These are phyloP conservation scores for Dusona sp. DNA, from an alignment of 2,888 invertebrate genomes.

Conservation along the genomic window DNA sequence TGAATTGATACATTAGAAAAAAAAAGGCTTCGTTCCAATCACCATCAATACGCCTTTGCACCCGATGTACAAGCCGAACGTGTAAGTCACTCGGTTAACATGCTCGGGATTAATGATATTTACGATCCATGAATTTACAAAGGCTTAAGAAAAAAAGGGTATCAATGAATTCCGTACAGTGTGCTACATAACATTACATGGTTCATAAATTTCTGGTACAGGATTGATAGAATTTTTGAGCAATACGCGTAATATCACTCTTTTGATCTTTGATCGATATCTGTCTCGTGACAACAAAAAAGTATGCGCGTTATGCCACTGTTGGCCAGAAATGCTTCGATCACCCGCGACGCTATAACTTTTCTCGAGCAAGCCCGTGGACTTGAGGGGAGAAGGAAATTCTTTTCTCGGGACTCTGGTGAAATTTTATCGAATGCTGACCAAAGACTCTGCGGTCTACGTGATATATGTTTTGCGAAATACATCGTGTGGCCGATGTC, in stretches of 20 bases:
- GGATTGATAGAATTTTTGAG: slow-evolving; percentile 54
- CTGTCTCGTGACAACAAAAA: slow-evolving; percentile 18
- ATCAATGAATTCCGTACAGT: slow-evolving; percentile 42
- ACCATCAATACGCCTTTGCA: slow-evolving; percentile 18
- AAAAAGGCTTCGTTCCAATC: slow-evolving; percentile 13
- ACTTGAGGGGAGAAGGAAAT: slow-evolving; percentile 54
- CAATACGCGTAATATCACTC: slow-evolving; percentile 28
- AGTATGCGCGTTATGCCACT: slow-evolving; percentile 29
- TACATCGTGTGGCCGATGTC: slow-evolving; percentile 52
- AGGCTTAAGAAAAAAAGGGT: slow-evolving; percentile 31
- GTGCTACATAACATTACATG: slow-evolving; percentile 20
- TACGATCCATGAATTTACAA: slow-evolving; percentile 34
- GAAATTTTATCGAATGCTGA: slow-evolving; percentile 59
- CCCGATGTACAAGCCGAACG: slow-evolving; percentile 31
- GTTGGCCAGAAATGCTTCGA: slow-evolving; percentile 44
- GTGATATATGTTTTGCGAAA: slow-evolving; percentile 64
- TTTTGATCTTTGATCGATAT: slow-evolving; percentile 57
- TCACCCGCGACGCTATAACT: slow-evolving; percentile 42
- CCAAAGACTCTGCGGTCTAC: slow-evolving; percentile 52
- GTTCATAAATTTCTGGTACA: slow-evolving; percentile 43
- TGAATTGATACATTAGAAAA: slow-evolving; percentile 8
- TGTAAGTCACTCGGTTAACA: slow-evolving; percentile 38
- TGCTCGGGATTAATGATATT: slow-evolving; percentile 45
- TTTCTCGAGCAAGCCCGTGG: slow-evolving; percentile 18
- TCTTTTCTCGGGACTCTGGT: slow-evolving; percentile 56